Evolutionary conservation across 1,140 invertebrate species (phyloP).

Genomic region (Propsilocerus akamusi): DNA sequence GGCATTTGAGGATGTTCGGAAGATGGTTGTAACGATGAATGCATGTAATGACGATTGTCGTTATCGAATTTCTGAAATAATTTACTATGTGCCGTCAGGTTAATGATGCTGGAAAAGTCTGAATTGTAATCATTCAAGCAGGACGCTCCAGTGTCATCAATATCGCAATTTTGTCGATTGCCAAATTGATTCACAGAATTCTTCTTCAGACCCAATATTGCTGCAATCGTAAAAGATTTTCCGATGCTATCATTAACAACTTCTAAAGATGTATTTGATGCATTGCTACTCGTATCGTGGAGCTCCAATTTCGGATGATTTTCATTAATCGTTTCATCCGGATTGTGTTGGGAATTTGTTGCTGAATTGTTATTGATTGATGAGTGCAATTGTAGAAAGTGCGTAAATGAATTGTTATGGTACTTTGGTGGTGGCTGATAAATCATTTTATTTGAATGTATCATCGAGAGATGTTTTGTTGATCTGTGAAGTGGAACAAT

Average conservation of each 20-base stretch:
- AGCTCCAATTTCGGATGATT: not conserved
- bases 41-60: not conserved
- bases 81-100: not conserved
- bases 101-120: not conserved
- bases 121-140: not conserved
- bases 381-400: not conserved
- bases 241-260: constrained; percentile 11
- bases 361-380: not conserved
- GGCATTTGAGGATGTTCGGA: not conserved
- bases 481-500: no score
- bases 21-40: not conserved
- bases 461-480: no score
- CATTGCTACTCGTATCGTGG: not conserved
- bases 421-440: not conserved
- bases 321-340: not conserved
- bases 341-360: not conserved
- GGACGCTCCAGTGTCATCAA: not conserved
- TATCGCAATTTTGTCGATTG: not conserved
- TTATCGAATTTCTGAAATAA: not conserved
- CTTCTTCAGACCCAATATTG: constrained; percentile 46
- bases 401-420: not conserved
- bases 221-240: constrained; percentile 63
- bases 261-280: constrained; percentile 17
- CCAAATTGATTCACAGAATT: constrained; percentile 10
- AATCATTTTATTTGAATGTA: not conserved